Percentiles rank a stretch among this genome's conserved stretches.
Conservation (phyloP, 2,888 invertebrate species). For the Calameuta idolon region DNA sequence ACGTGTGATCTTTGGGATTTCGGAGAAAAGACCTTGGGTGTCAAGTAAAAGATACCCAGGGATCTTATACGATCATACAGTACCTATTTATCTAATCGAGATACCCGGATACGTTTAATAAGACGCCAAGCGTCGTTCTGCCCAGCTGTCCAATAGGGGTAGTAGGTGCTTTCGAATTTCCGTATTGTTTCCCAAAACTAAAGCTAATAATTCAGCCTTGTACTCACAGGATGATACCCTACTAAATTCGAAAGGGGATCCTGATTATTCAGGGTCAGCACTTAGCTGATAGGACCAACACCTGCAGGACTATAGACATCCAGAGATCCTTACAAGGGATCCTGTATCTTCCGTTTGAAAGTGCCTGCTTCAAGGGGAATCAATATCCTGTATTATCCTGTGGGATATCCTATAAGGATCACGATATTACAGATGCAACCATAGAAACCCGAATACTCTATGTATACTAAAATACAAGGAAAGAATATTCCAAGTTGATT, state of each 20-base stretch:
- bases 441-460: background rate
- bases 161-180: background rate
- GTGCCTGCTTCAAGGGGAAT: background rate
- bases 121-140: background rate
- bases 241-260: slow-evolving; percentile 7
- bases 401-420: background rate
- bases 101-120: background rate
- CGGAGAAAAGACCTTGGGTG: background rate
- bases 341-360: background rate
- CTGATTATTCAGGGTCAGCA: slow-evolving; percentile 7
- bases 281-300: slow-evolving; percentile 6
- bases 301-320: background rate
- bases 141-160: background rate
- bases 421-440: background rate
- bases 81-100: no score
- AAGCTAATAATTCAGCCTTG: slow-evolving; percentile 1
- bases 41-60: background rate
- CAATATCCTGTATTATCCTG: background rate
- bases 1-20: background rate
- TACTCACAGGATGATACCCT: background rate
- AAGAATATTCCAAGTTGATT: background rate
- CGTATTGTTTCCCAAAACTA: background rate
- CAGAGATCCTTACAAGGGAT: background rate
- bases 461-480: background rate
- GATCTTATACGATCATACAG: background rate